Conservation (phyloP, 1,140 invertebrate genomes). For the Chymomyza costata region DNA sequence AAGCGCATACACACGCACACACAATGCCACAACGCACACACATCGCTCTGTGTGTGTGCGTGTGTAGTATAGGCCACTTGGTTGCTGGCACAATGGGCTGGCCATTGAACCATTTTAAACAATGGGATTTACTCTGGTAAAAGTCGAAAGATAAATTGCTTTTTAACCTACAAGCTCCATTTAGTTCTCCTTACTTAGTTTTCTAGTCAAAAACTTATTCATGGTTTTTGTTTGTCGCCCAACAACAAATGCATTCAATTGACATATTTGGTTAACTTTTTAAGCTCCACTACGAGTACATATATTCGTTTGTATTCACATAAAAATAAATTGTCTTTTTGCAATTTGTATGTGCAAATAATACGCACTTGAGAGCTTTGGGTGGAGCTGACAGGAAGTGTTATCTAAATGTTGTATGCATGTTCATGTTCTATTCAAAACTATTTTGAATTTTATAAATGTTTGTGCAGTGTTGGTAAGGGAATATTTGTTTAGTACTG, state of each 20-base stretch:
- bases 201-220: conserved; percentile 44
- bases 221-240: conserved; percentile 44
- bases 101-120: conserved; percentile 58
- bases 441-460: no score
- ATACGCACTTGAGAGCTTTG: background rate
- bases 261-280: conserved; percentile 71
- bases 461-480: no score
- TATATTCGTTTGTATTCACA: no score
- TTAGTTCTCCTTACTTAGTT: conserved; percentile 45
- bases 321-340: conserved; percentile 65
- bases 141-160: conserved; percentile 71
- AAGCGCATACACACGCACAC: conserved; percentile 35
- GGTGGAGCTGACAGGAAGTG: conserved; percentile 25
- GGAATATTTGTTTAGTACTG: no score
- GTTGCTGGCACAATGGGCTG: conserved; percentile 4
- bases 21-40: conserved; percentile 15
- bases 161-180: conserved; percentile 63
- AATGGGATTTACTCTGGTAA: conserved; percentile 61
- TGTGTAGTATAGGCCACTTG: background rate
- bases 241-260: conserved; percentile 47
- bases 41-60: no score
- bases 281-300: conserved; percentile 42
- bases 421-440: no score
- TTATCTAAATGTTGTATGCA: conserved; percentile 52
- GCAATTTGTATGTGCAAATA: conserved; percentile 40